Base-by-base conservation (phyloP, 2,797 vertebrate species). In the Melanotaenia maccullochi region DNA sequence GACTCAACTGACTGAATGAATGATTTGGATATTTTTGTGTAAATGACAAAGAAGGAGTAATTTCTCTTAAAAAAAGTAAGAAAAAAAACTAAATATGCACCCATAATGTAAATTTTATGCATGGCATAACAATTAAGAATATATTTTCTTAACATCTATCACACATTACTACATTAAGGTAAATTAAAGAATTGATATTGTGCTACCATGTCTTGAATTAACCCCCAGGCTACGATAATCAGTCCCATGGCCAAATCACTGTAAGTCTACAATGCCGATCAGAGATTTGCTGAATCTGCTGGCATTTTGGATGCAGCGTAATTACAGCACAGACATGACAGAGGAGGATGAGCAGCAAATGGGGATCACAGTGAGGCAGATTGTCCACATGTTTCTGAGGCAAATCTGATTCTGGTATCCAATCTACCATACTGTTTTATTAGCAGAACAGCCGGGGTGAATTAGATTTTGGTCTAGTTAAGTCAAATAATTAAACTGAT, bases 231-330 rank as follows among this genome's bases (percentile, higher is more conserved):
- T 68, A 68, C 79, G 75, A 83, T 91, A 85, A 76, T 81, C 85
- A 85, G 71, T 56, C 55, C 64, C 76, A 78, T 65, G 66, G 72
- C 87, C 80, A 90, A 85, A 83, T 93, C 88, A 79, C 86, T 86
- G 68, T 95, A 93, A 93, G 91, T 92, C 92, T 89, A 90, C 93
- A 95, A 95, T 93, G 92, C 95, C 93, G 86, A 93, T 93, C 86
- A 92, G 90, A 94, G 93, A 94, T 82, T 14, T 85, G 61, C 87
- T 93, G 93, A 96, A 96, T 95, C 94, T 96, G 95, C 92, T 93
- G 92, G 91, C 88, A 89, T 96, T 94, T 94, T 73, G 58, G 89
- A 91, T 85, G 89, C 92, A 82, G 77, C 87, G 90, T 96, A 93
- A 95, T 96, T 94, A 94, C 89, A 94, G 91, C 93, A 91, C 90